Evolutionary conservation across 2,113 vertebrate species (phyloP).

Genomic region (Hydrochoerus hydrochaeris): DNA sequence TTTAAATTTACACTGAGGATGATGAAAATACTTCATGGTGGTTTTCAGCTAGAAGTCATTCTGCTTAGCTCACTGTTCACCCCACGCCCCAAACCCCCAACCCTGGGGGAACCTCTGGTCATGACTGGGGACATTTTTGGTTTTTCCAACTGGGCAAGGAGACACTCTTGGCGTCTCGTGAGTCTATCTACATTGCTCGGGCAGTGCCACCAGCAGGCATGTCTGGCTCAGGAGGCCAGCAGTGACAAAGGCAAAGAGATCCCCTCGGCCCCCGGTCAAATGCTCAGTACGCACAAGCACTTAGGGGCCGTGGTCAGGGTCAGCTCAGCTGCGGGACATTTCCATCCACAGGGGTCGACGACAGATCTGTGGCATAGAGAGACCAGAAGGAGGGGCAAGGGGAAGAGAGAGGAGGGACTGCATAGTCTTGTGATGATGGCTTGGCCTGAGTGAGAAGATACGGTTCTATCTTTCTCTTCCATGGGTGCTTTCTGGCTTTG

Average conservation of each 20-base stretch:
- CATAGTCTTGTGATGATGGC: rapidly evolving
- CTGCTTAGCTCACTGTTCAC: no score
- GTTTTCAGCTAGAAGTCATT: background rate
- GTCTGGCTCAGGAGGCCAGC: no score
- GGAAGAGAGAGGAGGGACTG: rapidly evolving
- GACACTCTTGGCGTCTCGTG: rapidly evolving
- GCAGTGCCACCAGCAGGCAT: no score
- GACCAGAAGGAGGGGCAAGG: rapidly evolving
- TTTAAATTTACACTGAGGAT: background rate
- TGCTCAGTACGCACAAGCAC: rapidly evolving
- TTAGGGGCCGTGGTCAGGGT: rapidly evolving
- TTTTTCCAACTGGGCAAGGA: background rate
- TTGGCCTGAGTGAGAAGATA: rapidly evolving
- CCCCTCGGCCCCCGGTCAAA: rapidly evolving
- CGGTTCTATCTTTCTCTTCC: background rate
- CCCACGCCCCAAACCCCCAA: background rate
- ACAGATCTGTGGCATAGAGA: rapidly evolving
- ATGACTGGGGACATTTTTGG: background rate
- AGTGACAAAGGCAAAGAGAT: background rate
- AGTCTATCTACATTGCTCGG: rapidly evolving
- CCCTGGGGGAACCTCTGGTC: background rate
- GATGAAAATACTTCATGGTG: background rate
- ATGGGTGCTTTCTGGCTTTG: rapidly evolving
- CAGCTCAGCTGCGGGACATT: rapidly evolving
- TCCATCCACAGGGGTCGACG: rapidly evolving